A percentile compares a stretch with the other conserved stretches of the same genome.
These are phyloP conservation scores for Nasonia giraulti DNA, from an alignment of 1,140 invertebrate genomes.

Conservation along the genomic window DNA sequence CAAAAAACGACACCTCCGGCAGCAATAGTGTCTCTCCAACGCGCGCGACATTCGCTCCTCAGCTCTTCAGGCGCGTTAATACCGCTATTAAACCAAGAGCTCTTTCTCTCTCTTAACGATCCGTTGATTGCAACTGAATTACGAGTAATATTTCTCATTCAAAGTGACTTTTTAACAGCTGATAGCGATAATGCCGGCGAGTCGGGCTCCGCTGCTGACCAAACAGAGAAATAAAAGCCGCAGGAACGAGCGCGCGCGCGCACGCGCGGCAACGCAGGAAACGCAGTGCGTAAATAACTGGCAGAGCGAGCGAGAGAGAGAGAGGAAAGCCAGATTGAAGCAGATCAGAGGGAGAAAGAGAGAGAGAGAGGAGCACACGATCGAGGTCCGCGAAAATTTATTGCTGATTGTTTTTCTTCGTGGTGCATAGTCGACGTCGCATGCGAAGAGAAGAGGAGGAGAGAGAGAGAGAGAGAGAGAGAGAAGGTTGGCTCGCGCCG, in stretches of 20 bases:
- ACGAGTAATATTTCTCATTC: conserved; percentile 50
- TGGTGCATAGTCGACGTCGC: conserved; percentile 34
- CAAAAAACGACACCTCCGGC: neutral
- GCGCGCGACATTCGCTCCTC: neutral
- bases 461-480: neutral
- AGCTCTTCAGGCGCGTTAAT: conserved; percentile 5
- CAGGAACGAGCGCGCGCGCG: neutral
- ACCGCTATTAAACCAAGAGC: conserved; percentile 24
- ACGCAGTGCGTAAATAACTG: conserved; percentile 49
- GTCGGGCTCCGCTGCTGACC: neutral
- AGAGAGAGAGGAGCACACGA: conserved; percentile 3
- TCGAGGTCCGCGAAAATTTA: conserved; percentile 54
- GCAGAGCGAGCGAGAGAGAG: neutral
- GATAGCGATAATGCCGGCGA: conserved; percentile 31
- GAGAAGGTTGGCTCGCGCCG: conserved; percentile 31
- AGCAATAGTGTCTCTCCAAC: neutral
- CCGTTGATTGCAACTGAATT: conserved; percentile 46
- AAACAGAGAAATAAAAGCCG: conserved; percentile 10
- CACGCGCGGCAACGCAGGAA: conserved; percentile 17
- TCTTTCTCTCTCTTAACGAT: conserved; percentile 28
- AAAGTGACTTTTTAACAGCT: conserved; percentile 42
- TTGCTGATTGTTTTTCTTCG: conserved; percentile 60
- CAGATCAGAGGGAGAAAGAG: neutral
- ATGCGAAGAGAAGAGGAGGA: neutral
- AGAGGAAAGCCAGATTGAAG: neutral